Evolutionary conservation across 2,113 vertebrate species (phyloP).

Genomic region (Burhinus bistriatus): DNA sequence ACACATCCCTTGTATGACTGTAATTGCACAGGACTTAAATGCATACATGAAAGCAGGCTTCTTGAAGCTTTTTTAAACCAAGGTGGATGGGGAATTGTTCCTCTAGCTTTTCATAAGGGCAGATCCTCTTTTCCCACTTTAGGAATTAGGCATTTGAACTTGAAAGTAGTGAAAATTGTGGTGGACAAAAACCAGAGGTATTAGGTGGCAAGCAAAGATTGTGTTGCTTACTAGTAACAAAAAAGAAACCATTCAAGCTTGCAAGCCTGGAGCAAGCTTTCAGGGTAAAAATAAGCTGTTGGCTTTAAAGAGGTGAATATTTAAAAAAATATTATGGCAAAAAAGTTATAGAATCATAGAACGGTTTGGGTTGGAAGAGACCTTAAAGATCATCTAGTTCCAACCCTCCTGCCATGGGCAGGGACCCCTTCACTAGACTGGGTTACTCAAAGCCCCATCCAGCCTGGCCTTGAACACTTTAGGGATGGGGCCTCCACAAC

Average conservation of each 20-base stretch:
- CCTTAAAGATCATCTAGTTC: too few relatives aligned
- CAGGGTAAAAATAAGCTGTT: too few relatives aligned
- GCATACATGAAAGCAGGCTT: not conserved
- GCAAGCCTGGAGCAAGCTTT: not conserved
- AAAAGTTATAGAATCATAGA: too few relatives aligned
- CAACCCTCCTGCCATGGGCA: too few relatives aligned
- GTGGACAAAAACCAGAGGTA: not conserved
- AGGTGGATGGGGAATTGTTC: not conserved
- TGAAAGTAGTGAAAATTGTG: not conserved
- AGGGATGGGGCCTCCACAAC: too few relatives aligned
- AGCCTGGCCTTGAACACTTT: too few relatives aligned
- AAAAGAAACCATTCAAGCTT: not conserved
- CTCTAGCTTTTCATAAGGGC: not conserved
- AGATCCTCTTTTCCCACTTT: not conserved
- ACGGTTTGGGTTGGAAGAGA: too few relatives aligned
- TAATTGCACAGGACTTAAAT: not conserved
- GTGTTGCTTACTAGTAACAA: not conserved
- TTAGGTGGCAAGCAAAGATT: not conserved
- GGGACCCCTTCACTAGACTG: too few relatives aligned
- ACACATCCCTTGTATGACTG: not conserved
- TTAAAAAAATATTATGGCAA: too few relatives aligned
- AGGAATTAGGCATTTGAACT: not conserved
- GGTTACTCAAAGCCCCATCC: too few relatives aligned
- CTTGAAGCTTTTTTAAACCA: not conserved
- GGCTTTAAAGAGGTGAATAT: too few relatives aligned